phyloP scores from a whole-genome alignment of 35 echinoderm and acorn worm genomes.

The Heliocidaris tuberculata region DNA sequence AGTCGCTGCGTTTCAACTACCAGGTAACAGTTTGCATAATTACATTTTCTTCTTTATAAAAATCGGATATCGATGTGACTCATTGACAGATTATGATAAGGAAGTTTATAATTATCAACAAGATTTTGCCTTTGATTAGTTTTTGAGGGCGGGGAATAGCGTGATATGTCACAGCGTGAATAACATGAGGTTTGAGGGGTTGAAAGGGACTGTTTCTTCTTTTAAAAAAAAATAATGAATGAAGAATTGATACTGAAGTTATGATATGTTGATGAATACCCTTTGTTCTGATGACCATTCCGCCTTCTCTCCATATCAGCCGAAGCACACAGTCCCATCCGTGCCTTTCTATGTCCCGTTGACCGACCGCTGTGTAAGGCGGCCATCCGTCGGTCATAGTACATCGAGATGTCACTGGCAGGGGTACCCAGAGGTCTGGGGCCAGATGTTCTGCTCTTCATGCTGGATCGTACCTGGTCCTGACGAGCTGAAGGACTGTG shows the following conservation, averaged over 20 bases:
- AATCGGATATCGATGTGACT: too few species aligned
- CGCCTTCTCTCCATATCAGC: slow-evolving; percentile 31
- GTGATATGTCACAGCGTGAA: too few species aligned
- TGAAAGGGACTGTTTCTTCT: neutral
- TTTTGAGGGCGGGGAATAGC: too few species aligned
- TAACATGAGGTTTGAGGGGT: too few species aligned
- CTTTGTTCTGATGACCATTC: neutral
- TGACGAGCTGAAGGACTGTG: neutral
- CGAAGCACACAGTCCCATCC: neutral
- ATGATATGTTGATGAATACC: neutral
- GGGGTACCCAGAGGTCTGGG: slow-evolving; percentile 33
- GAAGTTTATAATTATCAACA: too few species aligned
- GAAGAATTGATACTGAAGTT: neutral
- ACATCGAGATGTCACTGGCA: slow-evolving; percentile 24
- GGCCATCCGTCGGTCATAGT: slow-evolving; percentile 17
- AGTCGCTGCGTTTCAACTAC: too few species aligned
- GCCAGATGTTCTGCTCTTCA: neutral
- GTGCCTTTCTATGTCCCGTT: neutral
- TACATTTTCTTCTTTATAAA: too few species aligned
- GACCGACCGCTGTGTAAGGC: neutral
- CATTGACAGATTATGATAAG: too few species aligned
- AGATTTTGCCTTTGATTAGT: too few species aligned
- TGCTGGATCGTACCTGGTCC: neutral
- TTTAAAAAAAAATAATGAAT: neutral
- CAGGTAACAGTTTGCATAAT: too few species aligned